These are phyloP conservation scores for Chlamydotis undulata DNA, from an alignment of 2,113 vertebrate genomes.

Conservation along the genomic window DNA sequence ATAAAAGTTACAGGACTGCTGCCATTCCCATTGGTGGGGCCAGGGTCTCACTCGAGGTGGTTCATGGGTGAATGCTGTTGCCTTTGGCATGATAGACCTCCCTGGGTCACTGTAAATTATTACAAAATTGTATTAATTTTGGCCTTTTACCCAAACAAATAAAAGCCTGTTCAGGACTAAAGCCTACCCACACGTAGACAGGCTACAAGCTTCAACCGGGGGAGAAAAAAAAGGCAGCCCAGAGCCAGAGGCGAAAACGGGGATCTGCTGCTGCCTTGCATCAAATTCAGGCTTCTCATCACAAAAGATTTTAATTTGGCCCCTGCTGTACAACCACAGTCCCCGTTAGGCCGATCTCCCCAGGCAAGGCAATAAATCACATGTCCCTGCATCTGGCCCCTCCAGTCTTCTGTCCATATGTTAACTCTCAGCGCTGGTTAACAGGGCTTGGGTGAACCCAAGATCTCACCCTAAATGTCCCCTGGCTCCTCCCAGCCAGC, in stretches of 20 bases:
- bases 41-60: background rate
- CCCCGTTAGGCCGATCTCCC: background rate
- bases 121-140: conserved; percentile 31
- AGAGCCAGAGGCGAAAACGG: background rate
- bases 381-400: background rate
- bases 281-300: background rate
- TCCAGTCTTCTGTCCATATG: conserved; percentile 7
- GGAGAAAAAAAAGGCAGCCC: background rate
- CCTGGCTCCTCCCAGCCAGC: background rate
- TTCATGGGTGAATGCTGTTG: conserved; percentile 18
- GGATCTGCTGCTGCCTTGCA: background rate
- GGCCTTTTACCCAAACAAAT: conserved; percentile 46
- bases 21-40: background rate
- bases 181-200: background rate
- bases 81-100: conserved; percentile 27
- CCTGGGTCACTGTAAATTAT: conserved; percentile 21
- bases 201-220: background rate
- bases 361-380: conserved; percentile 19
- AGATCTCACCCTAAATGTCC: background rate
- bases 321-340: background rate
- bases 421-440: background rate
- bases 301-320: conserved; percentile 46
- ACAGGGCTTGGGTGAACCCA: background rate
- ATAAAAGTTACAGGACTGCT: background rate
- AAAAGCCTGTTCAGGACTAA: background rate